These are phyloP conservation scores for Parambassis ranga DNA, from an alignment of 2,797 vertebrate genomes.

Conservation along the genomic window DNA sequence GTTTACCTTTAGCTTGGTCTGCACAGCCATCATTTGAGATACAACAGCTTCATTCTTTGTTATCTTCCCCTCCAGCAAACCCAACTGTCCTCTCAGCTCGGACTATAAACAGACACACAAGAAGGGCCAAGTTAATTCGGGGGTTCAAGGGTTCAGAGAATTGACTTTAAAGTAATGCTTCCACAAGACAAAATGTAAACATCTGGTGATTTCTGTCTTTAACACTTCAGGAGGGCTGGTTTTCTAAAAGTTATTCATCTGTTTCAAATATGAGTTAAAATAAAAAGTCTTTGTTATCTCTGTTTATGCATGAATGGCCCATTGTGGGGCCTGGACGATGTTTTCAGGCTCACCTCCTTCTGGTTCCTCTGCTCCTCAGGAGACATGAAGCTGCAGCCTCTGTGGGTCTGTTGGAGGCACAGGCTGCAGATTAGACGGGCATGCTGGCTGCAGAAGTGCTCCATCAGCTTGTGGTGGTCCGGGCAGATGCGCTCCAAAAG, in stretches of 20 bases:
- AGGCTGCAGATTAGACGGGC: constrained; percentile 82
- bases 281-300: too few relatives aligned
- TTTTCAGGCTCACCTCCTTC: constrained; percentile 86
- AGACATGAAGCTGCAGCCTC: constrained; percentile 75
- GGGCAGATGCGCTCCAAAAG: constrained; percentile 83
- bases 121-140: background rate
- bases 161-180: too few relatives aligned
- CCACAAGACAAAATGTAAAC: too few relatives aligned
- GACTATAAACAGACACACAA: constrained; percentile 55
- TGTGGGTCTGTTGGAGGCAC: constrained; percentile 84
- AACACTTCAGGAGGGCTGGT: too few relatives aligned
- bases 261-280: too few relatives aligned
- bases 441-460: constrained; percentile 86
- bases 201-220: too few relatives aligned
- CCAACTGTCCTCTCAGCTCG: constrained; percentile 77
- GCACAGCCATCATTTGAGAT: constrained; percentile 71
- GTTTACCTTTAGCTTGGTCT: constrained; percentile 80
- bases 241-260: too few relatives aligned
- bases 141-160: too few relatives aligned
- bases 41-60: constrained; percentile 70
- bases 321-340: too few relatives aligned
- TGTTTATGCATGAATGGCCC: too few relatives aligned
- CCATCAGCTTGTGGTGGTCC: constrained; percentile 86
- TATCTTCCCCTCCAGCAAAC: constrained; percentile 76
- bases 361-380: constrained; percentile 74